A percentile compares a stretch with the other conserved stretches of the same genome.
These are phyloP conservation scores for Mesaphorura yosii DNA, from an alignment of 1,140 invertebrate genomes.

Conservation along the genomic window DNA sequence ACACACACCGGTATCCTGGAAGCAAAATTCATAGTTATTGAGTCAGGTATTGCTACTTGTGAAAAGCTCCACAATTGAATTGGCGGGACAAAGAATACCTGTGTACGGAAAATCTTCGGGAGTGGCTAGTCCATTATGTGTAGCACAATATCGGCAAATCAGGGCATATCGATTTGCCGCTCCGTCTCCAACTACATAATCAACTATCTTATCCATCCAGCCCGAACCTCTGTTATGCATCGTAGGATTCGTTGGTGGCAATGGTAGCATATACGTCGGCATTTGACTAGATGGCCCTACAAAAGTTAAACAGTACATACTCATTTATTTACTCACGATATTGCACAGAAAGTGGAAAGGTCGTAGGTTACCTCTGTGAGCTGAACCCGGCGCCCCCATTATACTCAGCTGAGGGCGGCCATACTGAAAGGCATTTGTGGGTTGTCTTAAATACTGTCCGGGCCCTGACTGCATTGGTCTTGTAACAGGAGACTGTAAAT, in stretches of 20 bases:
- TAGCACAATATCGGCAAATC: slow-evolving; percentile 78
- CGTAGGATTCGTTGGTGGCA: slow-evolving; percentile 19
- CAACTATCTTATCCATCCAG: slow-evolving; percentile 74
- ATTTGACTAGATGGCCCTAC: slow-evolving; percentile 6
- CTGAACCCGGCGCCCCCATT: background rate
- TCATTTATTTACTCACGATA: no score
- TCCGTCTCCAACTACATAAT: slow-evolving; percentile 90
- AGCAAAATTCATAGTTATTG: slow-evolving; percentile 1
- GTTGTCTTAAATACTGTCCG: slow-evolving; percentile 8
- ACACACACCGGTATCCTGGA: slow-evolving; percentile 27
- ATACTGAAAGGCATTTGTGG: slow-evolving; percentile 7
- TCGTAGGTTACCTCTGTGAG: background rate
- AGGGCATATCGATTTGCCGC: slow-evolving; percentile 76
- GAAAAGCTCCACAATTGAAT: no score
- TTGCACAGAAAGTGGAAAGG: background rate
- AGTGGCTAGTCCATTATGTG: slow-evolving; percentile 95
- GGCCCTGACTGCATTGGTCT: slow-evolving; percentile 3
- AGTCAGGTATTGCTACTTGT: background rate
- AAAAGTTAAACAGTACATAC: slow-evolving; percentile 1
- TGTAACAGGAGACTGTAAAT: background rate
- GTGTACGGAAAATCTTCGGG: slow-evolving; percentile 93
- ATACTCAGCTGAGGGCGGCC: no score
- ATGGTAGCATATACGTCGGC: slow-evolving; percentile 20
- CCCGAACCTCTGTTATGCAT: slow-evolving; percentile 43
- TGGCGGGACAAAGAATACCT: slow-evolving; percentile 40